Base-by-base conservation (phyloP, 2,113 vertebrate genomes). In the Zapus hudsonius region DNA sequence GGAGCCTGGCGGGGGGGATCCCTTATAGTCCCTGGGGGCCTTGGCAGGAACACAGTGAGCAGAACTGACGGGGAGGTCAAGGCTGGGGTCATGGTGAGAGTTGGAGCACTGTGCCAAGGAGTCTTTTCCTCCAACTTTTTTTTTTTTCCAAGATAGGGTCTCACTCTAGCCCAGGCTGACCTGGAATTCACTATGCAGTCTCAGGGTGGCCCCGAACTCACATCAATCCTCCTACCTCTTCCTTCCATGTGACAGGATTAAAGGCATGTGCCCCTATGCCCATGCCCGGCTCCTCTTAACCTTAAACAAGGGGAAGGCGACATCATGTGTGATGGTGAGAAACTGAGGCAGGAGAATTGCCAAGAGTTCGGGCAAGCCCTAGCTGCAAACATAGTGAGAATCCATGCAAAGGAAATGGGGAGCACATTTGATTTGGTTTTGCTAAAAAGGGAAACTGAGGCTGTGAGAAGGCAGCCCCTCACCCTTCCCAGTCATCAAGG, bases 1-100 rank as follows among this genome's bases (percentile, higher is more conserved):
- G 47, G 36, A 1, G 23, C 76, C 13, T 0, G 75, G 69, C 52
- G 16, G 0, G 33, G 44, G 47, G 42, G 7, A 7, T 29, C 63
- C n/a, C 61, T 97, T 96, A 97, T 95, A 95, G 66, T 69, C n/a
- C 1, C 63, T 69, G 87, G 76, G 75, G 81, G 57, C 38, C 93
- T 96, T 95, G 96, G 91, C 27, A 5, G 85, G 96, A 11, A 91
- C 80, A 5, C 31, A 31, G 31, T 47, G 22, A 86, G 17, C 10
- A 4, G 52, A 29, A 12, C 1, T 52, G 52, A 52, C 25, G 44
- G 36, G 7, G 47, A 72, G 82, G 85, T 67, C 94, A 81, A 87
- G 87, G 73, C 38, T 55, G 8, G 3, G 81, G 52, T 42, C 86
- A 44, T 33, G 78, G 79, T 16, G 19, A n/a, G 42, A 23, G 38